Evolutionary conservation across 2,888 invertebrate genomes (phyloP).

Genomic region (Sminthurinus aureus): DNA sequence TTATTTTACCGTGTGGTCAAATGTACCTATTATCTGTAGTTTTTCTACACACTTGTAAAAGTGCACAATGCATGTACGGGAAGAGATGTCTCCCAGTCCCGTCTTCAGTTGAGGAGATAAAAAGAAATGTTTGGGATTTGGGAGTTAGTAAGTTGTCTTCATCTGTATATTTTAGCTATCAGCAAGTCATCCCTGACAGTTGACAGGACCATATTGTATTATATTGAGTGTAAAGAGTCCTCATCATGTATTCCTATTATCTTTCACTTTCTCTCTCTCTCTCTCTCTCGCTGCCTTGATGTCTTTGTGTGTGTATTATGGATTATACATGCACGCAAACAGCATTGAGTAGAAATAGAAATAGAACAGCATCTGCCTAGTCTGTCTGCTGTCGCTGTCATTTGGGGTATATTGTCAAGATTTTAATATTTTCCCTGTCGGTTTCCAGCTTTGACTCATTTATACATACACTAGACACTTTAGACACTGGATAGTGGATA

Average conservation of each 20-base stretch:
- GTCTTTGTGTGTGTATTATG: no score
- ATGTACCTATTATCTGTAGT: background rate
- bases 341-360: background rate
- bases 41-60: background rate
- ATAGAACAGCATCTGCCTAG: background rate
- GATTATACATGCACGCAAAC: background rate
- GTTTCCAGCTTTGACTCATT: no score
- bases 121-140: constrained; percentile 7
- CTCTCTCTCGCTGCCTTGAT: no score
- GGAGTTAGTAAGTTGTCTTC: background rate
- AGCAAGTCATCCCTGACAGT: constrained; percentile 19
- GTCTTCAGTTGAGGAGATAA: background rate
- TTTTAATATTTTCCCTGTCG: no score
- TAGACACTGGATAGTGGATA: no score
- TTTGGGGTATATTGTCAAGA: no score
- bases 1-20: background rate
- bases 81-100: background rate
- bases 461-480: no score
- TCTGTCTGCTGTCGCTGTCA: background rate
- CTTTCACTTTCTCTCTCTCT: background rate
- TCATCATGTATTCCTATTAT: background rate
- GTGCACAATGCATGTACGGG: background rate
- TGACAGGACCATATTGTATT: constrained; percentile 14
- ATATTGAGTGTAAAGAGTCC: background rate
- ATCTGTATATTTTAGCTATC: constrained; percentile 30